A percentile compares a stretch with the other conserved stretches of the same genome.
These are phyloP conservation scores for Caenorhabditis virilis DNA, from an alignment of 2,888 invertebrate species.

Conservation along the genomic window DNA sequence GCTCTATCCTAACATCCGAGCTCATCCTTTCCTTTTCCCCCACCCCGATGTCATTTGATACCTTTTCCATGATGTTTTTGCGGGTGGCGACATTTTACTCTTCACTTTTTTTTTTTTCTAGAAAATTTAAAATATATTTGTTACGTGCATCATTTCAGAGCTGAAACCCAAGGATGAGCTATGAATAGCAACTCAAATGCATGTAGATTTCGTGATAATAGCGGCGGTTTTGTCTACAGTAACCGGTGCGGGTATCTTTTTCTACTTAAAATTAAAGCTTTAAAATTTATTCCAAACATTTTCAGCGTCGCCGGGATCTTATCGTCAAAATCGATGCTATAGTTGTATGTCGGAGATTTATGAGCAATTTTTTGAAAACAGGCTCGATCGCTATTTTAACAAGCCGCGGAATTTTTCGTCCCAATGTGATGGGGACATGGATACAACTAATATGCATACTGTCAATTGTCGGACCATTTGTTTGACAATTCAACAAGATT, in stretches of 20 bases:
- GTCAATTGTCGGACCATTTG: conserved; percentile 65
- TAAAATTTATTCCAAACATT: neutral
- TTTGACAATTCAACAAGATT: conserved; percentile 64
- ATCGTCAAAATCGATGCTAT: conserved; percentile 58
- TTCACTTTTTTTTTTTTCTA: too few relatives aligned
- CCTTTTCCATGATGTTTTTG: too few relatives aligned
- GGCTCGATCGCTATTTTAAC: conserved; percentile 55
- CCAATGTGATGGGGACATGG: conserved; percentile 62
- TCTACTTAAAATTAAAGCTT: too few relatives aligned
- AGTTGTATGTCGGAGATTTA: conserved; percentile 65
- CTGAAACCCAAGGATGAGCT: too few relatives aligned
- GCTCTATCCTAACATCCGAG: too few relatives aligned
- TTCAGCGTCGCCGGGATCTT: neutral
- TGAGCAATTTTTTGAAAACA: conserved; percentile 56
- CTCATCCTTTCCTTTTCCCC: too few relatives aligned
- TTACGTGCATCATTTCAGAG: too few relatives aligned
- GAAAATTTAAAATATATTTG: too few relatives aligned
- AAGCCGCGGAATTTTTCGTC: conserved; percentile 64
- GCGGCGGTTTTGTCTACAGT: too few relatives aligned
- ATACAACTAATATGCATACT: conserved; percentile 35
- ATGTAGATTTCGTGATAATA: neutral
- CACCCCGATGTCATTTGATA: too few relatives aligned
- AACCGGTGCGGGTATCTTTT: too few relatives aligned
- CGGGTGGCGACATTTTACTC: too few relatives aligned
- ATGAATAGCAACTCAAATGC: neutral